These are phyloP conservation scores for Troides oblongomaculatus DNA, from an alignment of 2,888 invertebrate species.

Conservation along the genomic window DNA sequence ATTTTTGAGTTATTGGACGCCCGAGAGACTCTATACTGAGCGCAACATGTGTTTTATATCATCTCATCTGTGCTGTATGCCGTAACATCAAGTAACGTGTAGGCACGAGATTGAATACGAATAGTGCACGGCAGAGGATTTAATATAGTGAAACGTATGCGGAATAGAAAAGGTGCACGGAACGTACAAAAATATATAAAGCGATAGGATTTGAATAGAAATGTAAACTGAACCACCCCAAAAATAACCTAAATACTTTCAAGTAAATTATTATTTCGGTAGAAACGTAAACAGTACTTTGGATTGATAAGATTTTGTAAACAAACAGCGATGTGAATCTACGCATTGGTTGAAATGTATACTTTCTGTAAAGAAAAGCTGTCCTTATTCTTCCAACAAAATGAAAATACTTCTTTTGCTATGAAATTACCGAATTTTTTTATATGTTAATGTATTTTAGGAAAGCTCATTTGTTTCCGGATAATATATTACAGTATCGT, in stretches of 20 bases:
- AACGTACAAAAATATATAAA: conserved; percentile 70
- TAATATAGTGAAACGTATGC: conserved; percentile 65
- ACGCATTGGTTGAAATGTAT: no score
- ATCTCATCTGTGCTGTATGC: conserved; percentile 60
- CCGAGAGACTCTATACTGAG: conserved; percentile 55
- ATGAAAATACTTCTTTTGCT: no score
- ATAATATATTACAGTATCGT: no score
- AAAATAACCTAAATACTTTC: conserved; percentile 1
- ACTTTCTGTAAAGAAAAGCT: no score
- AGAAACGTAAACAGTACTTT: no score
- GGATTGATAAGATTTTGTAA: no score
- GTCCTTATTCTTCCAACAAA: no score
- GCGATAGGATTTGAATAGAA: conserved; percentile 73
- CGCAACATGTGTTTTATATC: conserved; percentile 72
- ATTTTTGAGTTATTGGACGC: conserved; percentile 68
- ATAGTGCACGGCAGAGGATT: conserved; percentile 57
- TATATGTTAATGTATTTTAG: no score
- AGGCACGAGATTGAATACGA: conserved; percentile 66
- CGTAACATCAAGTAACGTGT: conserved; percentile 56
- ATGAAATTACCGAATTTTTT: no score
- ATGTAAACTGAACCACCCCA: conserved; percentile 42
- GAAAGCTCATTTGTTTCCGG: no score
- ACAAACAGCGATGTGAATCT: no score
- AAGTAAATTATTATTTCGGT: not conserved
- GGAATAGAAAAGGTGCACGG: conserved; percentile 52